These are phyloP conservation scores for Agonum fuliginosum DNA, from an alignment of 2,888 invertebrate species.

Conservation along the genomic window DNA sequence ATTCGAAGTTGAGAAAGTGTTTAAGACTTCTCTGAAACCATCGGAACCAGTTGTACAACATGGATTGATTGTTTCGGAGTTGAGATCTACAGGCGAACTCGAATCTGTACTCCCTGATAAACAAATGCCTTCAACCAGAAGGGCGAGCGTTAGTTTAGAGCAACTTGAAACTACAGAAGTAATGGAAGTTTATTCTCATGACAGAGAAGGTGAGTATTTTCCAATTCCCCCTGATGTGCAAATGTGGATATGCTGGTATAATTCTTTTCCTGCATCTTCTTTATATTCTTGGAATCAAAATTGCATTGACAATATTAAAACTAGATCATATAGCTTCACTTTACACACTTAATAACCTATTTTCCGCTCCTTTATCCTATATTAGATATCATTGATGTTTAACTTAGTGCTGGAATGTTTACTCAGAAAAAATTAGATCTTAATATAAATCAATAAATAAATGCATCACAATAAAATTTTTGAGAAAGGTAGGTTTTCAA, in stretches of 20 bases:
- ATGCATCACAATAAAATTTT: constrained; percentile 19
- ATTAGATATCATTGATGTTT: constrained; percentile 27
- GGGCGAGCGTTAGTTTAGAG: constrained; percentile 70
- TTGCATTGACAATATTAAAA: constrained; percentile 48
- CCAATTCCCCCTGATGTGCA: constrained; percentile 42
- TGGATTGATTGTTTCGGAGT: constrained; percentile 74
- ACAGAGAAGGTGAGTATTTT: constrained; percentile 73
- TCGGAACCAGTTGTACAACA: constrained; percentile 69
- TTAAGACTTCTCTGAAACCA: constrained; percentile 66
- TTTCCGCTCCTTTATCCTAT: constrained; percentile 14
- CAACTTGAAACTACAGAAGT: constrained; percentile 71
- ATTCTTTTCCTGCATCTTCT: constrained; percentile 52
- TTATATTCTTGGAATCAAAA: constrained; percentile 31
- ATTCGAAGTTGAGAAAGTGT: constrained; percentile 63
- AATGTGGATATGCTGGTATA: constrained; percentile 49
- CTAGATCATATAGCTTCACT: constrained; percentile 30
- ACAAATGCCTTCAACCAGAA: constrained; percentile 72
- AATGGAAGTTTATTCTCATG: constrained; percentile 73
- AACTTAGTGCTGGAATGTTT: constrained; percentile 34
- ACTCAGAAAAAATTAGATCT: constrained; percentile 21
- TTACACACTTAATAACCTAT: constrained; percentile 34
- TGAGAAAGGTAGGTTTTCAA: constrained; percentile 36
- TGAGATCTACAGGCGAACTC: constrained; percentile 72
- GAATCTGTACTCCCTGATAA: constrained; percentile 71
- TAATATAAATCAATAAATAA: constrained; percentile 29